Base-by-base conservation (phyloP, 2,888 invertebrate genomes). In the Phengaris alcon region DNA sequence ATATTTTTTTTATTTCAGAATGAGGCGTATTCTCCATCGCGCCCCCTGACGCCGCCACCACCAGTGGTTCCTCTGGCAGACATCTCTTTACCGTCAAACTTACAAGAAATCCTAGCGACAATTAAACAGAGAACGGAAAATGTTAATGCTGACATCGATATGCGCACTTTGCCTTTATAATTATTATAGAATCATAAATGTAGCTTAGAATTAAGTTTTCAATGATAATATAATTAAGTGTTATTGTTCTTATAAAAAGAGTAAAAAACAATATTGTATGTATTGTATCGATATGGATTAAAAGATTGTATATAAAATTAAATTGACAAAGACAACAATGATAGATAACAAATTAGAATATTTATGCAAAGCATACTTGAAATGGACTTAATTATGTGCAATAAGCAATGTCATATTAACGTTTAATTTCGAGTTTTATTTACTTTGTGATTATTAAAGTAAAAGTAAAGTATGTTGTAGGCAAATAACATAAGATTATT, bases 71-170 rank as follows among this genome's bases (percentile, higher is more conserved):
- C 95, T 1, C 90, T 97, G 74, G 96, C 96, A 6, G 95, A 95
- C 82, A 97, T 97, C 81, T 95, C 96, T 15, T 93, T 97, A 80
- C 97, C 97, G 0, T 96, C 97, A 55, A 97, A 97, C 90, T 90
- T 97, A 75, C 96, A 97, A 81, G 97, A 97, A 87, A 97, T 97
- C 80, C 90, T 97, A 79, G 97, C 97, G 75, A 97, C 96, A 80
- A 97, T 97, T 78, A 97, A 97, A 81, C 93, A 93, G 79, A 88
- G 92, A 75, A 87, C 90, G 4, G 93, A 94, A 79, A 88, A 87
- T 22, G 83, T 86, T 13, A 79, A 85, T 22, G 83, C 82, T 1
- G 93, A 93, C 79, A 89, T 92, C 12, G 93, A 93, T 79, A 93
- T 93, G 93, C 88, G 93, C 75, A 85, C 86, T 74, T 78, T 87